A percentile compares a stretch with the other conserved stretches of the same genome.
Evolutionary conservation across 2,888 invertebrate species (phyloP).

Genomic region (Agrochola lychnidis): DNA sequence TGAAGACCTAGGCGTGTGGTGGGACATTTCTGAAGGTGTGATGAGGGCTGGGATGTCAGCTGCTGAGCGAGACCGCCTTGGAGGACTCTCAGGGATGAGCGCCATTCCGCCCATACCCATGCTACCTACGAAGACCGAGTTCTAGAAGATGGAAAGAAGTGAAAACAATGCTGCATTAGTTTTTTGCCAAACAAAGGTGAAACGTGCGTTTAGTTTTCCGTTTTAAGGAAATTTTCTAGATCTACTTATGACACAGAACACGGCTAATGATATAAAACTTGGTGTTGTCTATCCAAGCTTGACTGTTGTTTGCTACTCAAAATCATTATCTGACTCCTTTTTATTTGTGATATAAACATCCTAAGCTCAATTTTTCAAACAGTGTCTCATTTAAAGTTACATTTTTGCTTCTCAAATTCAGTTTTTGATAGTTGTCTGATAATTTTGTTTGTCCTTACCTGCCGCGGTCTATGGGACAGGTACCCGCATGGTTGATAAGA

Average conservation of each 20-base stretch:
- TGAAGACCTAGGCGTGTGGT: slow-evolving; percentile 82
- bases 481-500: slow-evolving; percentile 87
- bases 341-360: slow-evolving; percentile 5
- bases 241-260: slow-evolving; percentile 20
- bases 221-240: slow-evolving; percentile 11
- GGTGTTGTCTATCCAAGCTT: slow-evolving; percentile 35
- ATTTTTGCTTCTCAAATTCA: not conserved
- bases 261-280: slow-evolving; percentile 20
- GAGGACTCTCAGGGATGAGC: slow-evolving; percentile 92
- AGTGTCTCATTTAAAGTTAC: not conserved
- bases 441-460: slow-evolving; percentile 75
- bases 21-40: slow-evolving; percentile 88
- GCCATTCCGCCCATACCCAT: slow-evolving; percentile 92
- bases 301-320: not conserved
- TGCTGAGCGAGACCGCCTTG: slow-evolving; percentile 95
- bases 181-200: not conserved
- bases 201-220: slow-evolving; percentile 6
- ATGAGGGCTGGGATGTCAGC: slow-evolving; percentile 95
- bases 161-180: slow-evolving; percentile 27
- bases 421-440: not conserved
- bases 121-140: slow-evolving; percentile 96
- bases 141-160: slow-evolving; percentile 86
- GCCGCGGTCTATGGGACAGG: slow-evolving; percentile 85
- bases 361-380: not conserved
- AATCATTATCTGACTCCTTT: not conserved